Evolutionary conservation across 2,888 invertebrate species (phyloP), one percentile per base, ranked within the genome.

Genomic region (Argyra leucocephala): DNA sequence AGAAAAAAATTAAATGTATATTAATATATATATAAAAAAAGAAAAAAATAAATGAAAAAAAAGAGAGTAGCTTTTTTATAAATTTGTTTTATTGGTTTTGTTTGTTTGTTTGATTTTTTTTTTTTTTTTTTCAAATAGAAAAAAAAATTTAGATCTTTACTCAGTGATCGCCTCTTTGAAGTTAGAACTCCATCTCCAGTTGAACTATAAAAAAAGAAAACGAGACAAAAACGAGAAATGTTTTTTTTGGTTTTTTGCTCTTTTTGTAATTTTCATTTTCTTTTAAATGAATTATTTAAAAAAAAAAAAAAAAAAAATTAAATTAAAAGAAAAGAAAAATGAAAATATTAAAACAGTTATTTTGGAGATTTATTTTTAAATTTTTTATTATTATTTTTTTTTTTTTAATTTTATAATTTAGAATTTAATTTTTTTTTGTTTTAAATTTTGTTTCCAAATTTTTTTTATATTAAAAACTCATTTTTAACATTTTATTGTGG

Each of bases 151-250:
- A 59, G 24, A 23, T 67, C 66, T 78, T 80, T 80, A 80, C 80
- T 80, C 86, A 85, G 90, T 88, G 84, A 93, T 90, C 85, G 92
- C 92, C 86, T 93, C 91, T 89, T 89, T 91, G 93, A 94, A 94
- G 91, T 93, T 89, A 84, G 91, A 87, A 88, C 93, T 93, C 89
- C 91, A 89, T 87, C 91, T 91, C 94, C 94, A 93, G 87, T 90
- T 91, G 86, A 88, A 91, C 91, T 91, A 76, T 73, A 73, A 75
- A 73, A 74, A 71, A 73, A 73, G 73, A 74, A 74, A 73, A 72
- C 70, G 71, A 74, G 70, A n/a, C n/a, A n/a, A n/a, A 74, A 73
- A 72, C 74, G 72, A 74, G 69, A 73, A 71, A 69, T 61, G 24
- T 61, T 24, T 61, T 61, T n/a, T 61, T 61, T 24, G 24, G 24